Conservation (phyloP, 2,888 invertebrate genomes). For the Dryobota labecula region DNA sequence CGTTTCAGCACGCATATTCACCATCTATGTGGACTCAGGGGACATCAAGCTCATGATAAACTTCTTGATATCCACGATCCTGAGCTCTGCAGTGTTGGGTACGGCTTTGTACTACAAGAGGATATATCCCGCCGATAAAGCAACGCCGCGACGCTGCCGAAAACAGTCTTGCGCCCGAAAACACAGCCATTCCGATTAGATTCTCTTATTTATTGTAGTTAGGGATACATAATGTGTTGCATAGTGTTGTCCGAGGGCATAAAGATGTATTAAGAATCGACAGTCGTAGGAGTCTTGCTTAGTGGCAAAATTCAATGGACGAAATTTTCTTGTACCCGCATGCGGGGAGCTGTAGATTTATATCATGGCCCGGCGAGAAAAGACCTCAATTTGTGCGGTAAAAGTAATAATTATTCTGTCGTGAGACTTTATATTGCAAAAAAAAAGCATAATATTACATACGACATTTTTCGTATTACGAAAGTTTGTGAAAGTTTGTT, state of each 20-base stretch:
- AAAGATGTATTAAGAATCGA: neutral
- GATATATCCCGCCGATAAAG: conserved; percentile 30
- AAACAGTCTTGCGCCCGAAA: conserved; percentile 35
- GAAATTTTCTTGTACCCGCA: neutral
- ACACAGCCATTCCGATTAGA: conserved; percentile 66
- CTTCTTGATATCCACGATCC: conserved; percentile 92
- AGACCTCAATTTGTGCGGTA: no score
- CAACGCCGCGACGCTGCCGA: conserved; percentile 36
- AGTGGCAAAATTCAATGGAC: neutral
- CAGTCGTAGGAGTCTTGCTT: neutral
- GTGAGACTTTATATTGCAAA: no score
- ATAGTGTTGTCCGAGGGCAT: neutral
- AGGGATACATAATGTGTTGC: neutral
- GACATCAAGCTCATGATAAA: conserved; percentile 93
- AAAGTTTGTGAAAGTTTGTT: neutral
- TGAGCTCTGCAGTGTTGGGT: conserved; percentile 93
- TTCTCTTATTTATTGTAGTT: conserved; percentile 6
- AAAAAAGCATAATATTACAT: neutral
- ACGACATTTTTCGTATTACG: neutral
- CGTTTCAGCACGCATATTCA: conserved; percentile 94
- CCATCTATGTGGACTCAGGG: conserved; percentile 94
- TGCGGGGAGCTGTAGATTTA: neutral
- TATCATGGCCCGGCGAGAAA: neutral
- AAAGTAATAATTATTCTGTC: neutral
- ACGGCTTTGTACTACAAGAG: conserved; percentile 93